phyloP scores from a whole-genome alignment of 2,113 vertebrate species.

The Pelodiscus sinensis region DNA sequence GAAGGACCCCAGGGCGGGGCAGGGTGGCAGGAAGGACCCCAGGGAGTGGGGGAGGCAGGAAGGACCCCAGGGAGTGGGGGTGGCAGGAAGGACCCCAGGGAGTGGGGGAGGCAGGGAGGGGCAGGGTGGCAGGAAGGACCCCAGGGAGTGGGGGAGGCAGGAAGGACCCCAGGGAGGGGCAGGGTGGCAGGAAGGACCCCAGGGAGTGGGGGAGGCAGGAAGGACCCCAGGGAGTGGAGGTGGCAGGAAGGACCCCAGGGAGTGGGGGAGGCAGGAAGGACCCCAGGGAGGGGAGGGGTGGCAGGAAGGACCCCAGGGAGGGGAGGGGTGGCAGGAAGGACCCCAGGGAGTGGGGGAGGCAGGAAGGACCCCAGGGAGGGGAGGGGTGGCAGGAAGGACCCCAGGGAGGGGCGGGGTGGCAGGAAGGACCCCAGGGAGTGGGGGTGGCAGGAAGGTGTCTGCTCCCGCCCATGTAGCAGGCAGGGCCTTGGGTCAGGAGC shows the following conservation, averaged over 20 bases:
- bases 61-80: no score
- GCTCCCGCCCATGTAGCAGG: neutral
- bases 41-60: no score
- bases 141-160: neutral
- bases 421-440: neutral
- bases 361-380: no score
- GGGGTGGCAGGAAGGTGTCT: neutral
- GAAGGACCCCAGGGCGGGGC: neutral
- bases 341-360: no score
- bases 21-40: neutral
- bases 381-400: no score
- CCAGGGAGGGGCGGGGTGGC: no score
- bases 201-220: no score
- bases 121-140: neutral
- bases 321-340: no score
- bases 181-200: neutral
- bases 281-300: neutral
- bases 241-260: neutral
- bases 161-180: neutral
- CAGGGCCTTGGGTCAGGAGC: accelerated
- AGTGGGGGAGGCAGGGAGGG: no score
- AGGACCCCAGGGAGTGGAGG: no score
- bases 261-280: neutral
- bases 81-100: no score
- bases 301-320: no score